Evolutionary conservation across 2,888 invertebrate species (phyloP).

Genomic region (Petrolisthes cinctipes): DNA sequence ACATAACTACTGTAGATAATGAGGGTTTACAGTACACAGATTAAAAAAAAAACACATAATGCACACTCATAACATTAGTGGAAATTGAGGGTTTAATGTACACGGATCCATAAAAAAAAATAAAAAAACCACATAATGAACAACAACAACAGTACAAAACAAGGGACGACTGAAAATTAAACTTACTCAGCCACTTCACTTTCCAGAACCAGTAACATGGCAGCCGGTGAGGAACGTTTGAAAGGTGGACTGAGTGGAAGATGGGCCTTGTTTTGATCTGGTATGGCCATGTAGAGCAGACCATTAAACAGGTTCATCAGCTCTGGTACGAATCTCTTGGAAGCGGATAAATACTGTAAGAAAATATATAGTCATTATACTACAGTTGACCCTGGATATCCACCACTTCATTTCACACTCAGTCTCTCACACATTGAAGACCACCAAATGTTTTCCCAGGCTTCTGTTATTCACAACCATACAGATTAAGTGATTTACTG

Average conservation of each 20-base stretch:
- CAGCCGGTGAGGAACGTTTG: slow-evolving; percentile 73
- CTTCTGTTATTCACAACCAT: no score
- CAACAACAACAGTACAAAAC: no score
- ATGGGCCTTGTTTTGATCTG: slow-evolving; percentile 75
- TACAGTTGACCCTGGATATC: slow-evolving; percentile 31
- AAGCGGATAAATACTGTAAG: slow-evolving; percentile 80
- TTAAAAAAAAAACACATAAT: no score
- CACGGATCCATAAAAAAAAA: background rate
- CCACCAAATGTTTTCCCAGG: no score
- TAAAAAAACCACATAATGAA: no score
- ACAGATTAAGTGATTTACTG: no score
- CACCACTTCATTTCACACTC: background rate
- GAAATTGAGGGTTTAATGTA: background rate
- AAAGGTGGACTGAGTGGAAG: slow-evolving; percentile 80
- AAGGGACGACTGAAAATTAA: background rate
- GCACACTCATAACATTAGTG: background rate
- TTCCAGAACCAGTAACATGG: slow-evolving; percentile 55
- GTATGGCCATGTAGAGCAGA: slow-evolving; percentile 79
- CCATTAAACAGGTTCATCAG: slow-evolving; percentile 84
- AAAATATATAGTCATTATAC: slow-evolving; percentile 49
- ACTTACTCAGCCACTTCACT: slow-evolving; percentile 38
- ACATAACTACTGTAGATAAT: no score
- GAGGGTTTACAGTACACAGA: no score
- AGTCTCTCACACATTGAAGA: no score
- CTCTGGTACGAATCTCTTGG: slow-evolving; percentile 85